Percentiles rank a stretch among this genome's conserved stretches.
Evolutionary conservation across 2,888 invertebrate genomes (phyloP).

Genomic region (Hypena proboscidalis): DNA sequence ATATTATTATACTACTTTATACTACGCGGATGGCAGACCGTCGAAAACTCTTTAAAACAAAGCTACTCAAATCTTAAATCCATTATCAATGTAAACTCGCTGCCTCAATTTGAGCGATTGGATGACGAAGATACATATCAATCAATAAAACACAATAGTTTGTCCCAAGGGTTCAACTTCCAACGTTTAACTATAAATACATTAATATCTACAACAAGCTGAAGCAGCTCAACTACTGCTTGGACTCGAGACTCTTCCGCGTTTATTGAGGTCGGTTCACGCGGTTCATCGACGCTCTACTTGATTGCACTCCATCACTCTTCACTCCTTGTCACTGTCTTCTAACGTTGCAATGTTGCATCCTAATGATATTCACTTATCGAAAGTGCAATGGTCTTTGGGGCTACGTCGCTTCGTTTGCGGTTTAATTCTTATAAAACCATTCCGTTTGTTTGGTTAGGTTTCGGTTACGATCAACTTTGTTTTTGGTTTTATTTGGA

Average conservation of each 20-base stretch:
- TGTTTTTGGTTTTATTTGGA: too few species aligned
- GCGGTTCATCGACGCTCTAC: conserved; percentile 57
- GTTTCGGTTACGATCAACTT: too few species aligned
- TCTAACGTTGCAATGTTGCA: conserved; percentile 26
- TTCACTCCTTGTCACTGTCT: conserved; percentile 25
- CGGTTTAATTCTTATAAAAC: conserved; percentile 12
- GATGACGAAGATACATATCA: too few species aligned
- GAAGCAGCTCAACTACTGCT: conserved; percentile 30
- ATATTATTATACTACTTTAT: too few species aligned
- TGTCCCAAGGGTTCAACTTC: too few species aligned
- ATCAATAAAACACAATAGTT: too few species aligned
- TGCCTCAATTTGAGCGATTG: too few species aligned
- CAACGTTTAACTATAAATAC: too few species aligned
- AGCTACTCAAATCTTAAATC: too few species aligned
- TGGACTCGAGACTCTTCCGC: conserved; percentile 59
- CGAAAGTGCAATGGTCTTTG: conserved; percentile 25
- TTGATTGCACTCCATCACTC: conserved; percentile 40
- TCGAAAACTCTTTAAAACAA: too few species aligned
- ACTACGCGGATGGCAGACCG: too few species aligned
- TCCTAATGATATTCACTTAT: conserved; percentile 23
- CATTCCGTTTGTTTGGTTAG: conserved; percentile 3
- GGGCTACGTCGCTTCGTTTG: conserved; percentile 5
- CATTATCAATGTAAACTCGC: too few species aligned
- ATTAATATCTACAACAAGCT: conserved; percentile 29
- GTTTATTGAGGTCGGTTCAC: conserved; percentile 70